These are phyloP conservation scores for Mionectes olivaceus DNA, from an alignment of 2,797 vertebrate genomes.

Conservation along the genomic window DNA sequence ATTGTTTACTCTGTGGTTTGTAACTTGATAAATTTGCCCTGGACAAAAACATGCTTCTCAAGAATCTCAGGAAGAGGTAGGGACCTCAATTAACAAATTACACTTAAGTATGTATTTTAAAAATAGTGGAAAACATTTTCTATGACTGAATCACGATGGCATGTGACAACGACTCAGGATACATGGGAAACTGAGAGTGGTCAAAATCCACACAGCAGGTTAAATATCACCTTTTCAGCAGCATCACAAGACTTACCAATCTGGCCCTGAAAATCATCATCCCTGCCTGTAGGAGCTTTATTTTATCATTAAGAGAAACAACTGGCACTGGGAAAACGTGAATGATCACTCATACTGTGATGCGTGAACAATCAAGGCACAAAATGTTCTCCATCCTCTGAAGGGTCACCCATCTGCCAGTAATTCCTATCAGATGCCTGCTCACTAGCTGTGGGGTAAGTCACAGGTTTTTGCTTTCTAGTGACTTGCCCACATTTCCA, in stretches of 20 bases:
- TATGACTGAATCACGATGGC: accelerated
- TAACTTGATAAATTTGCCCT: neutral
- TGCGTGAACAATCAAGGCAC: neutral
- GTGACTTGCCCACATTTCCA: neutral
- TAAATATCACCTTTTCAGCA: neutral
- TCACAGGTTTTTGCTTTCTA: neutral
- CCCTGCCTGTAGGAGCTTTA: neutral
- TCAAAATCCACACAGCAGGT: neutral
- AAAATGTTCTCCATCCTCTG: neutral
- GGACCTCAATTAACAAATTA: neutral
- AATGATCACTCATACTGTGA: neutral
- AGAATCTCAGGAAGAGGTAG: neutral
- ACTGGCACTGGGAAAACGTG: neutral
- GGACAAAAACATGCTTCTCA: neutral
- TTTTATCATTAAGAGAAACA: neutral
- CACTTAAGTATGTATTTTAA: neutral
- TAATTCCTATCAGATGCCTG: neutral
- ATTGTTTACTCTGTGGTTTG: neutral
- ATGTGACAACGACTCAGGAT: neutral
- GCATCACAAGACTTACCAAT: neutral
- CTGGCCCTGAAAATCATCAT: neutral
- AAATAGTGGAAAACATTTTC: neutral
- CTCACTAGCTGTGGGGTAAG: neutral
- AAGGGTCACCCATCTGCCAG: neutral
- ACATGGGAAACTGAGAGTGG: neutral